phyloP scores from a whole-genome alignment of 1,140 invertebrate genomes.

The Eufriesea mexicana region DNA sequence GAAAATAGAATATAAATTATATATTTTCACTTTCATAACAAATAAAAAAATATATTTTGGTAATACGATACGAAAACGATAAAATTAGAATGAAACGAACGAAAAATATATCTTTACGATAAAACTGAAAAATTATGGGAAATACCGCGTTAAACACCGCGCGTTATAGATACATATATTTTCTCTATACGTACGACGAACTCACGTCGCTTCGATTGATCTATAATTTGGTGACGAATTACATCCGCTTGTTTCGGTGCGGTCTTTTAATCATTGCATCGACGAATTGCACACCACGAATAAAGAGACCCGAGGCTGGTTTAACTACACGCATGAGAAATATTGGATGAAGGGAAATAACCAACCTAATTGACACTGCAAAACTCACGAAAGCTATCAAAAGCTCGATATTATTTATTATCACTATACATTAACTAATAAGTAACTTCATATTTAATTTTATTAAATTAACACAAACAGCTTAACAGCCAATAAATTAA shows the following conservation, averaged over 20 bases:
- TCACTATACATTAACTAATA: not conserved
- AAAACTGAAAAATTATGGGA: no score
- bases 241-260: not conserved
- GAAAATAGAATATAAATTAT: no score
- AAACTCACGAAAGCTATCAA: not conserved
- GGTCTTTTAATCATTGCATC: not conserved
- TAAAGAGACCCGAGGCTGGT: not conserved
- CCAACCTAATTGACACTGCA: not conserved
- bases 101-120: no score
- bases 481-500: no score
- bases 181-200: not conserved
- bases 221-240: not conserved
- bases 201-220: not conserved
- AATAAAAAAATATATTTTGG: no score
- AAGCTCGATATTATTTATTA: not conserved
- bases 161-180: not conserved
- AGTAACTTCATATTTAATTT: not conserved
- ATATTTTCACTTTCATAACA: no score
- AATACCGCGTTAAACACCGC: not conserved
- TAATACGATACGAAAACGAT: no score
- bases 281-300: not conserved
- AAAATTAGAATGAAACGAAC: no score
- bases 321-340: not conserved
- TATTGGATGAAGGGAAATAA: not conserved
- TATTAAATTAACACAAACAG: not conserved